These are phyloP conservation scores for Pygocentrus nattereri DNA, from an alignment of 2,797 vertebrate genomes.

Conservation along the genomic window DNA sequence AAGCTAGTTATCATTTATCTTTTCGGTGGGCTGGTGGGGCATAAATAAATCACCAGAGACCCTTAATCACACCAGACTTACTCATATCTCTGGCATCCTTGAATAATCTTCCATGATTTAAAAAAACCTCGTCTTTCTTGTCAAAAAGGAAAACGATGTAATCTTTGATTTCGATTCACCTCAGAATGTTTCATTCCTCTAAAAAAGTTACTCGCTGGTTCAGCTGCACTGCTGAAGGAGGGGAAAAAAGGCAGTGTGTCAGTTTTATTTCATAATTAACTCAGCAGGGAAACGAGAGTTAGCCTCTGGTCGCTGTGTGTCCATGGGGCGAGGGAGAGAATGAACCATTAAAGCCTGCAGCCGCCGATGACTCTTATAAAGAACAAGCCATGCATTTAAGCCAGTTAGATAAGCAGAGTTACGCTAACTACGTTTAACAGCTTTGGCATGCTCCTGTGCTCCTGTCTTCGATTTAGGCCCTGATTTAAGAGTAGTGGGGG, in stretches of 20 bases:
- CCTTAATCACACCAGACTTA: slow-evolving; percentile 20
- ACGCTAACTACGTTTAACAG: slow-evolving; percentile 36
- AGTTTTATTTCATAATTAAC: slow-evolving; percentile 56
- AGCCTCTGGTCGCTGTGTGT: slow-evolving; percentile 44
- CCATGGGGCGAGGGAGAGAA: slow-evolving; percentile 12
- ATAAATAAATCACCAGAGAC: slow-evolving; percentile 1
- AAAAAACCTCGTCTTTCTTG: background rate
- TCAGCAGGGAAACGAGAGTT: slow-evolving; percentile 45
- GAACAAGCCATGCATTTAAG: slow-evolving; percentile 30
- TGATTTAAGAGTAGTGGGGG: slow-evolving; percentile 2
- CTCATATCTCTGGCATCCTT: background rate
- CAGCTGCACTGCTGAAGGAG: slow-evolving; percentile 30
- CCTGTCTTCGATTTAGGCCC: slow-evolving; percentile 33
- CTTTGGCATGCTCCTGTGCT: slow-evolving; percentile 21
- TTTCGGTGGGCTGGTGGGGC: background rate
- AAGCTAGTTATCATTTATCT: slow-evolving; percentile 19
- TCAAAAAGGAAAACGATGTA: background rate
- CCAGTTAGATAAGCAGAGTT: slow-evolving; percentile 58
- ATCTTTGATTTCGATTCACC: background rate
- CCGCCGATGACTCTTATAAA: slow-evolving; percentile 30
- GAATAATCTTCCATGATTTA: background rate
- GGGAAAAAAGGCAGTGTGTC: slow-evolving; percentile 44
- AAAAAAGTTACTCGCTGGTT: slow-evolving; percentile 15
- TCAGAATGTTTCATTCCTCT: background rate
- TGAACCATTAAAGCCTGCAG: slow-evolving; percentile 67